Percentiles rank a stretch among this genome's conserved stretches.
These are phyloP conservation scores for Anthonomus grandis DNA, from an alignment of 1,140 invertebrate genomes.

Conservation along the genomic window DNA sequence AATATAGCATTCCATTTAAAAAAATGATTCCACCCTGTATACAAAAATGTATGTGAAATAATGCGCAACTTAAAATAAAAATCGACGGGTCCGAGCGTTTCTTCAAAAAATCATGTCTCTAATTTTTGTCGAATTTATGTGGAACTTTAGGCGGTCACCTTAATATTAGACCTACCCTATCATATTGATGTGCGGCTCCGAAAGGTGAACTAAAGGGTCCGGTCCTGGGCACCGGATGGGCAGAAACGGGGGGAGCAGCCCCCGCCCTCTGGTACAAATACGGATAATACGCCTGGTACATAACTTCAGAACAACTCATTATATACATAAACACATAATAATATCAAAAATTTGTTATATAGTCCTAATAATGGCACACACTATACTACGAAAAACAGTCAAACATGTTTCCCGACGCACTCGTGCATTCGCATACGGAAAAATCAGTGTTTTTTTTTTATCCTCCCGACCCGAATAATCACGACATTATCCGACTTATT, in stretches of 20 bases:
- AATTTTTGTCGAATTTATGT: no score
- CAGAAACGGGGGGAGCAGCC: conserved; percentile 47
- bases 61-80: no score
- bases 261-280: conserved; percentile 55
- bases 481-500: background rate
- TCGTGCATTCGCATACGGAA: background rate
- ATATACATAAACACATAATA: conserved; percentile 45
- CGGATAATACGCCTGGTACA: conserved; percentile 58
- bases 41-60: no score
- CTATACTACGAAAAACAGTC: no score
- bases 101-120: no score
- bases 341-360: no score
- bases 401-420: conserved; percentile 4
- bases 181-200: conserved; percentile 52
- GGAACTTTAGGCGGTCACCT: background rate
- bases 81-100: no score
- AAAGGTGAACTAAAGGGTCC: conserved; percentile 48
- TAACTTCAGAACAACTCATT: conserved; percentile 59
- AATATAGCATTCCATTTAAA: no score
- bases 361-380: conserved; percentile 20
- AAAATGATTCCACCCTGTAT: background rate
- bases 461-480: background rate
- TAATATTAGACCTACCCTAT: conserved; percentile 49
- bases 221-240: conserved; percentile 47
- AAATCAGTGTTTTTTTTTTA: background rate